Base-by-base conservation (phyloP, 2,888 invertebrate species). In the Stenotaenia linearis region DNA sequence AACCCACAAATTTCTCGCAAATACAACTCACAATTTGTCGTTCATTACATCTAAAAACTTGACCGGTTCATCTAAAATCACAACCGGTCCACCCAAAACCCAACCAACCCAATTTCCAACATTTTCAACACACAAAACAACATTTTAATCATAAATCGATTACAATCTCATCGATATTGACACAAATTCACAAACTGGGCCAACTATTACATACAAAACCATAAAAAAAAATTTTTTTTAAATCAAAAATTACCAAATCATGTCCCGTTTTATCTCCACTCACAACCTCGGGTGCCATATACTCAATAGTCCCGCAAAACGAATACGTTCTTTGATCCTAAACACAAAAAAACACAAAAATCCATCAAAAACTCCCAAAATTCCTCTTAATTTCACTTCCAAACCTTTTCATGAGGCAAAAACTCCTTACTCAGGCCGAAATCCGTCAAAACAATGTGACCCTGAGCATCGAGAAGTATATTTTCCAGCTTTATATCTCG, bases 231-330 rank as follows among this genome's bases (percentile, higher is more conserved):
- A n/a, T n/a, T n/a, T n/a, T n/a, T n/a, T n/a, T n/a, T n/a, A n/a
- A n/a, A n/a, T n/a, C n/a, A n/a, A n/a, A n/a, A n/a, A n/a, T 94
- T 87, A 95, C 95, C 87, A 95, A 94, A 90, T 97, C 96, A 88
- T 98, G 97, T 25, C 98, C 98, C 83, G 92, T 91, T 79, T 91
- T 92, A 81, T 95, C 95, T 79, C 95, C 94, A 84, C 92, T 88
- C 45, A 91, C 90, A 37, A 91, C 89, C 86, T 91, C 94, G 0
- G 95, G 97, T 23, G 97, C 97, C 98, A 98, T 98, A 87, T 98
- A 98, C 86, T 98, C 98, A 84, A 98, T 94, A 82, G 98, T 98
- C 21, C 98, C 98, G 86, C 98, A 98, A 88, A 97, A 98, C 81
- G 97, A 97, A 88, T 97, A 97, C 0, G 98, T 94, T 82, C 97